phyloP scores from a whole-genome alignment of 2,888 invertebrate species.

The Scrobipalpa costella region DNA sequence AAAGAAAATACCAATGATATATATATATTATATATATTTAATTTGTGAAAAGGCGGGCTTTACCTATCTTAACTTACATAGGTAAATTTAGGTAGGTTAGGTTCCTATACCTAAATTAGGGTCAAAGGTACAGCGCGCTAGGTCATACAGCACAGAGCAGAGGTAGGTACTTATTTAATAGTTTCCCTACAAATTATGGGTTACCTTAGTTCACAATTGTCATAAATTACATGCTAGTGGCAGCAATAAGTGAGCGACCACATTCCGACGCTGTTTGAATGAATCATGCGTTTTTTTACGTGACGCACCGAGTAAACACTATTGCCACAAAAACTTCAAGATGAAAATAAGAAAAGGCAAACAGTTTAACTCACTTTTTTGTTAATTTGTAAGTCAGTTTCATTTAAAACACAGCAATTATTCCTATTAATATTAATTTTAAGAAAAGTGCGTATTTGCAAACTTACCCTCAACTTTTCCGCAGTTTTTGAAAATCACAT shows the following conservation, averaged over 20 bases:
- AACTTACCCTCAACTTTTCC: conserved; percentile 54
- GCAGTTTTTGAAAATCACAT: conserved; percentile 18
- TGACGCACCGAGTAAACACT: conserved; percentile 46
- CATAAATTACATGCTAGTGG: conserved; percentile 9
- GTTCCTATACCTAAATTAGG: too few relatives aligned
- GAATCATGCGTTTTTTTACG: conserved; percentile 57
- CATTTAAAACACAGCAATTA: neutral
- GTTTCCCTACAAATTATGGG: neutral
- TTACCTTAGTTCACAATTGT: neutral
- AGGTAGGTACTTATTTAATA: neutral
- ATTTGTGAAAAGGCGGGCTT: too few relatives aligned
- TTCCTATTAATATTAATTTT: neutral
- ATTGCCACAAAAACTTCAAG: neutral
- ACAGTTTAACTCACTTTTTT: neutral
- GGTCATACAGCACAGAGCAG: too few relatives aligned
- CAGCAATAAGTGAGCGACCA: conserved; percentile 10
- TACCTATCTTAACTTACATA: neutral
- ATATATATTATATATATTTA: too few relatives aligned
- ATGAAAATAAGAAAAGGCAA: conserved; percentile 8
- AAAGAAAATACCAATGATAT: too few relatives aligned
- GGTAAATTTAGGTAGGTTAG: too few relatives aligned
- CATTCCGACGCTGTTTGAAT: conserved; percentile 45
- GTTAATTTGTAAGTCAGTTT: neutral
- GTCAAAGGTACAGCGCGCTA: too few relatives aligned
- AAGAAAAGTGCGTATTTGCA: neutral